A percentile compares a stretch with the other conserved stretches of the same genome.
Conservation (phyloP, 2,113 vertebrate genomes). For the Rattus rattus region DNA sequence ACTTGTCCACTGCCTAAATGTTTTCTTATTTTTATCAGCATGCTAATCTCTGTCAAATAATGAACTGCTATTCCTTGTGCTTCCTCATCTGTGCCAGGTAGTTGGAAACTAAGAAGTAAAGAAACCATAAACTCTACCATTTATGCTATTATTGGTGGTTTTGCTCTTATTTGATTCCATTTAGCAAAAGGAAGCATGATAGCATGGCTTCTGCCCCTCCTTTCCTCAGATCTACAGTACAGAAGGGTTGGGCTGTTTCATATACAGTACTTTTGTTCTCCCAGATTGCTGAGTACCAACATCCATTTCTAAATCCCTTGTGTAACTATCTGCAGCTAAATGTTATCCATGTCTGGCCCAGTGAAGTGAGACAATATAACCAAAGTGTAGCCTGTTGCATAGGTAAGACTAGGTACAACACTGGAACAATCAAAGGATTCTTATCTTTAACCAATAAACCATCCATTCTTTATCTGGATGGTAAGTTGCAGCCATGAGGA, state of each 20-base stretch:
- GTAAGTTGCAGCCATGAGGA: not conserved
- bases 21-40: not conserved
- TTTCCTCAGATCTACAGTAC: not conserved
- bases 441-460: not conserved
- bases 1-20: not conserved
- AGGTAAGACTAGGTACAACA: not conserved
- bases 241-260: not conserved
- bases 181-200: not conserved
- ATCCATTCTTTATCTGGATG: not conserved
- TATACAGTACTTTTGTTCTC: not conserved
- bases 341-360: not conserved
- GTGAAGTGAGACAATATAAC: not conserved
- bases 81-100: not conserved
- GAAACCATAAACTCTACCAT: not conserved
- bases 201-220: not conserved
- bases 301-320: not conserved
- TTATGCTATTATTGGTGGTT: not conserved
- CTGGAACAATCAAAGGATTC: too few relatives aligned
- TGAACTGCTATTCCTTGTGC: not conserved
- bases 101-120: not conserved
- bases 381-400: not conserved
- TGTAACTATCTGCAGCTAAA: not conserved
- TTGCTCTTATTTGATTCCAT: not conserved
- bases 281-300: not conserved
- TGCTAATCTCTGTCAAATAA: not conserved